Evolutionary conservation across 2,797 vertebrate species (phyloP).

Genomic region (Meriones psammophilus): DNA sequence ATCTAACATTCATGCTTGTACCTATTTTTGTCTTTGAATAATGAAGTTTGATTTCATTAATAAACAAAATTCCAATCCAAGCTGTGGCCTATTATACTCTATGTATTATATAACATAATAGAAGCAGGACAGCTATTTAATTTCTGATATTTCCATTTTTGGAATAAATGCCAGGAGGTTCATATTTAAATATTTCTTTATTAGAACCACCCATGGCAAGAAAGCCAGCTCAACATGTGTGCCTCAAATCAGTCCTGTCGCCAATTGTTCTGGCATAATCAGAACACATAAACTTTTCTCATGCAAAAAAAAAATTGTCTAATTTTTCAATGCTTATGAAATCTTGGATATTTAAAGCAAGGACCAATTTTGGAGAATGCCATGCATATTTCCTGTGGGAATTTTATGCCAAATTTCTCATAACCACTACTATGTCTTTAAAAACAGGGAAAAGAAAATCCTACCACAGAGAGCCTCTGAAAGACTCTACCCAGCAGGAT

Average conservation of each 20-base stretch:
- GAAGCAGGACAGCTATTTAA: conserved; percentile 63
- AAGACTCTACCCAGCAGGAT: too few relatives aligned
- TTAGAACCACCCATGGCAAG: conserved; percentile 44
- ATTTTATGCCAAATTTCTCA: conserved; percentile 51
- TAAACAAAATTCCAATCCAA: conserved; percentile 77
- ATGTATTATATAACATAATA: conserved; percentile 39
- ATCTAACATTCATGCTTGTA: conserved; percentile 35
- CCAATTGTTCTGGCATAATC: conserved; percentile 21
- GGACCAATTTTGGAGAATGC: conserved; percentile 42
- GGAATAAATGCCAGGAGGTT: conserved; percentile 73
- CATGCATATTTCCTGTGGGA: conserved; percentile 18
- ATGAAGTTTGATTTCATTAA: conserved; percentile 66
- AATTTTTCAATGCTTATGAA: conserved; percentile 63
- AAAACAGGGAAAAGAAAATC: background rate
- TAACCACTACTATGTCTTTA: background rate
- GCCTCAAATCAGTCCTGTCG: conserved; percentile 58
- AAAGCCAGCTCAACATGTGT: conserved; percentile 33
- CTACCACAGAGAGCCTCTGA: too few relatives aligned
- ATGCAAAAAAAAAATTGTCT: conserved; percentile 58
- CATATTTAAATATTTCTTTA: conserved; percentile 63
- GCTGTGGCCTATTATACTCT: conserved; percentile 39
- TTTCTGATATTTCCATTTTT: conserved; percentile 77
- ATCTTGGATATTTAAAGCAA: conserved; percentile 63
- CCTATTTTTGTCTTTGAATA: conserved; percentile 57
- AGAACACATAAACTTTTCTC: conserved; percentile 58